A percentile compares a stretch with the other conserved stretches of the same genome.
These are phyloP conservation scores for Nephotettix cincticeps DNA, from an alignment of 1,140 invertebrate genomes.

Conservation along the genomic window DNA sequence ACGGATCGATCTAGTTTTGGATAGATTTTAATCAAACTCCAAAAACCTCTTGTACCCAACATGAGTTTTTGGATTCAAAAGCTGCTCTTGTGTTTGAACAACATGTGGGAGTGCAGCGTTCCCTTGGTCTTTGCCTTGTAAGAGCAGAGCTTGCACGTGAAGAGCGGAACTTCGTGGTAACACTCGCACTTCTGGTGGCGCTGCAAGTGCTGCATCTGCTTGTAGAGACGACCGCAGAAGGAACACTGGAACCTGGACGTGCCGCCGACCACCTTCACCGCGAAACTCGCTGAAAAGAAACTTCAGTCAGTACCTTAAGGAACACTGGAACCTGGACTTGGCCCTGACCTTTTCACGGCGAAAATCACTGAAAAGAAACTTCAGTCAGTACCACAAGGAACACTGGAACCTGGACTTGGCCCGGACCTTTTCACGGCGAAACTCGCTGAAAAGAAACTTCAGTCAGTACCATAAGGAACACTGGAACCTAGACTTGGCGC, in stretches of 20 bases:
- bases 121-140: conserved; percentile 32
- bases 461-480: no score
- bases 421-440: background rate
- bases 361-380: conserved; percentile 1
- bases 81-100: conserved; percentile 47
- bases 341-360: background rate
- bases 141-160: conserved; percentile 26
- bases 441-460: conserved; percentile 6
- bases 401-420: no score
- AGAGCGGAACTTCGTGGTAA: conserved; percentile 37
- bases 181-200: conserved; percentile 42
- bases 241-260: conserved; percentile 35
- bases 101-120: conserved; percentile 24
- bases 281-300: conserved; percentile 15
- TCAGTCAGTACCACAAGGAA: background rate
- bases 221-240: conserved; percentile 9
- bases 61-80: no score
- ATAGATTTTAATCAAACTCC: no score
- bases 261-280: background rate
- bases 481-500: no score
- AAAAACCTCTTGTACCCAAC: no score
- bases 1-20: no score
- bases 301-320: background rate
- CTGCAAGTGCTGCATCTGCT: background rate
- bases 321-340: conserved; percentile 32